A percentile compares a stretch with the other conserved stretches of the same genome.
Evolutionary conservation across 2,888 invertebrate species (phyloP).

Genomic region (Peribatodes rhomboidaria): DNA sequence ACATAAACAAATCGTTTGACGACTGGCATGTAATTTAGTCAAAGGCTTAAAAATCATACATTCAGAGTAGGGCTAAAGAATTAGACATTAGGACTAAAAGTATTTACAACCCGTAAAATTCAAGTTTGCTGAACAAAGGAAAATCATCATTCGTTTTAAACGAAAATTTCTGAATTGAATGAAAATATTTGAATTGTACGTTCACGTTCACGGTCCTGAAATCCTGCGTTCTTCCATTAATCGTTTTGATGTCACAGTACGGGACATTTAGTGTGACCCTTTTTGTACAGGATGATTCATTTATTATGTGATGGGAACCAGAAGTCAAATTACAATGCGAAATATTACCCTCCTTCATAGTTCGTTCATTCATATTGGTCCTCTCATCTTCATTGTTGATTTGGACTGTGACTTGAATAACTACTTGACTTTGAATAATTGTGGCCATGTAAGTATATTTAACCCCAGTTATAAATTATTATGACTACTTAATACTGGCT

Average conservation of each 20-base stretch:
- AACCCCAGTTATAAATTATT: too few species aligned
- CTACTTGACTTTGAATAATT: too few species aligned
- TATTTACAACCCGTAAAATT: background rate
- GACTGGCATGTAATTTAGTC: too few species aligned
- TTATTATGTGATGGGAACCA: constrained; percentile 75
- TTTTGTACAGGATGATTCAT: constrained; percentile 78
- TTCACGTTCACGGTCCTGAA: constrained; percentile 54
- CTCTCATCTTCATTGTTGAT: background rate
- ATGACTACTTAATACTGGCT: too few species aligned
- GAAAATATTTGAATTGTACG: constrained; percentile 60
- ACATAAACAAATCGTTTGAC: too few species aligned
- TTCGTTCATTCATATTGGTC: too few species aligned
- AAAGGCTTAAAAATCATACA: background rate
- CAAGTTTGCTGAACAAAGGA: background rate
- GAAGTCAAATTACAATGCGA: constrained; percentile 61
- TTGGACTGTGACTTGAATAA: background rate
- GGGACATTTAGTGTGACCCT: constrained; percentile 86
- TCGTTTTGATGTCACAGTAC: constrained; percentile 85
- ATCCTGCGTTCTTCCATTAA: constrained; percentile 78
- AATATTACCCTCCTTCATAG: background rate
- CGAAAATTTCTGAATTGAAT: background rate
- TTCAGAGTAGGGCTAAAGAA: too few species aligned
- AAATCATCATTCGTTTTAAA: background rate
- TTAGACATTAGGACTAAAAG: too few species aligned
- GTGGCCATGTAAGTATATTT: too few species aligned